Evolutionary conservation across 1,140 invertebrate genomes (phyloP).

Genomic region (Eulimnadia texana): DNA sequence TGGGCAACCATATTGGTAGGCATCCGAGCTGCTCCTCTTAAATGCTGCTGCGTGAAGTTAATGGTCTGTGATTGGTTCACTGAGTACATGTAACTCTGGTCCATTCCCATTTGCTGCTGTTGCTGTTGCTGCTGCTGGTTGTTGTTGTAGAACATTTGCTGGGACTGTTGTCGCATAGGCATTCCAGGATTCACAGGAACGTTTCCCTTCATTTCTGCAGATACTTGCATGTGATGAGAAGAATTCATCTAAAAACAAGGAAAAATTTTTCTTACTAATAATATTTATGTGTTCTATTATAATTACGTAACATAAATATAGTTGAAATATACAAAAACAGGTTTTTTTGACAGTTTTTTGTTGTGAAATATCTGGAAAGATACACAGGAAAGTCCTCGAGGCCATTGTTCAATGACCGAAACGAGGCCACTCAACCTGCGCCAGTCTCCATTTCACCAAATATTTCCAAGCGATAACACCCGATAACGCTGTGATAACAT

Average conservation of each 20-base stretch:
- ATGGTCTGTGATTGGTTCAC: constrained; percentile 66
- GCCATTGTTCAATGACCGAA: constrained; percentile 11
- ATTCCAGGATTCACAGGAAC: constrained; percentile 1
- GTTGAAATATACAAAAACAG: too few relatives aligned
- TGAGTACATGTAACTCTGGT: constrained; percentile 32
- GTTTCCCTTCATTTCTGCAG: constrained; percentile 12
- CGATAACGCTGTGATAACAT: too few relatives aligned
- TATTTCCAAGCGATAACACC: too few relatives aligned
- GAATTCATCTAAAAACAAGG: constrained; percentile 10
- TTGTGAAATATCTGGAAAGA: too few relatives aligned
- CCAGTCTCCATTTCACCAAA: not conserved
- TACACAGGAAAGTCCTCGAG: not conserved
- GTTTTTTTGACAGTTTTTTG: too few relatives aligned
- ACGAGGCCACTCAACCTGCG: constrained; percentile 13
- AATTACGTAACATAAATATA: too few relatives aligned
- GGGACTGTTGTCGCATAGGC: constrained; percentile 4
- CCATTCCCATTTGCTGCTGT: constrained; percentile 27
- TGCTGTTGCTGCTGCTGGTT: constrained; percentile 22
- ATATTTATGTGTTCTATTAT: too few relatives aligned
- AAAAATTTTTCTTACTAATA: too few relatives aligned
- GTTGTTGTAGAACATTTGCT: constrained; percentile 12
- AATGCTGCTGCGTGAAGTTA: constrained; percentile 60
- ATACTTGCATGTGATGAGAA: constrained; percentile 13
- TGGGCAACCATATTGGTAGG: constrained; percentile 1
- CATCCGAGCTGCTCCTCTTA: constrained; percentile 24